Percentiles rank a stretch among this genome's conserved stretches.
phyloP scores from a whole-genome alignment of 2,113 vertebrate species.

The Xenopus laevis region DNA sequence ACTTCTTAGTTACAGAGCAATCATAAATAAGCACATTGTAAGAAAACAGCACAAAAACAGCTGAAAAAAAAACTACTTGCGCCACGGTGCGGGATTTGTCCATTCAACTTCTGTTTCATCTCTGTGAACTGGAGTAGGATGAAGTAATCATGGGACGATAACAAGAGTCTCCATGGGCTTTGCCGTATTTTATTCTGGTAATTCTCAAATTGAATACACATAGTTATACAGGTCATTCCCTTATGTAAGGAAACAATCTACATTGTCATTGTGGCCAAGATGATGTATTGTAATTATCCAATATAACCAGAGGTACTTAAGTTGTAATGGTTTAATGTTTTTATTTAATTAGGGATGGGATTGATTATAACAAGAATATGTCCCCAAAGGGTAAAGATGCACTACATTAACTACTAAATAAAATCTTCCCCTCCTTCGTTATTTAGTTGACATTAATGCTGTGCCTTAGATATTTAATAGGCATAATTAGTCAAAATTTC shows the following conservation, averaged over 20 bases:
- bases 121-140: too few relatives aligned
- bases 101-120: too few relatives aligned
- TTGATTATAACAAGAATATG: constrained; percentile 27
- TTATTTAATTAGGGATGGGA: constrained; percentile 43
- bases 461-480: neutral
- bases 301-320: constrained; percentile 39
- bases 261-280: constrained; percentile 15
- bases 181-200: neutral
- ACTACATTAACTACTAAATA: constrained; percentile 42
- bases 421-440: constrained; percentile 18
- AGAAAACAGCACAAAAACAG: too few relatives aligned
- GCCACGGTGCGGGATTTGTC: too few relatives aligned
- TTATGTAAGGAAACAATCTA: constrained; percentile 35
- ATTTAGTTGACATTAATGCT: constrained; percentile 17
- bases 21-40: too few relatives aligned
- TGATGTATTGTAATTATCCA: constrained; percentile 39
- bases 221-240: constrained; percentile 37
- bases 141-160: too few relatives aligned
- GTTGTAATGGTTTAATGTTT: constrained; percentile 43
- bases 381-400: constrained; percentile 28
- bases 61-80: too few relatives aligned
- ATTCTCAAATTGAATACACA: constrained; percentile 20
- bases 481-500: too few relatives aligned
- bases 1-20: too few relatives aligned
- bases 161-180: too few relatives aligned